Evolutionary conservation across 2,797 vertebrate genomes (phyloP), one percentile per base, ranked within the genome.

Genomic region (Chiloscyllium punctatum): DNA sequence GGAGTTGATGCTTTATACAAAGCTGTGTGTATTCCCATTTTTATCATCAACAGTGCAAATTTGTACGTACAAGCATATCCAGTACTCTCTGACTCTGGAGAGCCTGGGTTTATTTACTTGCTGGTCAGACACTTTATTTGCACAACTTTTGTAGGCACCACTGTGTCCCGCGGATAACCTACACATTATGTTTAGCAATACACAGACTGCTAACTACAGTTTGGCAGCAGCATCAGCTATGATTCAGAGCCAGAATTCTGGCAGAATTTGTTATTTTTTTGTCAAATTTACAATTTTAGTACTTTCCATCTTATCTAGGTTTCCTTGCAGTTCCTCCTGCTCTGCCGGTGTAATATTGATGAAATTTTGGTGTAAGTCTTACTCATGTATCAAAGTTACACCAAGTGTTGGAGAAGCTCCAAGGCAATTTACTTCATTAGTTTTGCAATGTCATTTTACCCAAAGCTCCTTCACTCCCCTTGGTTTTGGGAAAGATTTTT

Each of bases 111-210:
- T 95, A 23, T 95, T 95, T 95, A 95, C 71, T 66, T 95, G 51
- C 27, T 53, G 94, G 69, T 95, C 94, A 95, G 71, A 95, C 13
- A 53, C 71, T 74, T 95, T 95, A 77, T 95, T 95, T 96, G 96
- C 94, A 77, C 72, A 8, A 96, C 96, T 21, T 95, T 16, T 96
- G 95, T 96, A 97, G 97, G 97, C 97, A 98, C 97, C 97, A 96
- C 25, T 1, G 96, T 7, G 68, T 97, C 97, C 96, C 25, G 25
- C 51, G 48, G 94, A 95, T 92, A 92, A 77, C 71, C 94, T 95
- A 16, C 94, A 21, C 48, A 53, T 95, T 95, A 94, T 94, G 69
- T 94, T 94, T 33, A 33, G 94, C 13, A 48, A 95, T 57, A 77
- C 94, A 72, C 69, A 51, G 42, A 16, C 42, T 74, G 94, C 66